A percentile compares a stretch with the other conserved stretches of the same genome.
These are phyloP conservation scores for Grapholita molesta DNA, from an alignment of 1,140 invertebrate genomes.

Conservation along the genomic window DNA sequence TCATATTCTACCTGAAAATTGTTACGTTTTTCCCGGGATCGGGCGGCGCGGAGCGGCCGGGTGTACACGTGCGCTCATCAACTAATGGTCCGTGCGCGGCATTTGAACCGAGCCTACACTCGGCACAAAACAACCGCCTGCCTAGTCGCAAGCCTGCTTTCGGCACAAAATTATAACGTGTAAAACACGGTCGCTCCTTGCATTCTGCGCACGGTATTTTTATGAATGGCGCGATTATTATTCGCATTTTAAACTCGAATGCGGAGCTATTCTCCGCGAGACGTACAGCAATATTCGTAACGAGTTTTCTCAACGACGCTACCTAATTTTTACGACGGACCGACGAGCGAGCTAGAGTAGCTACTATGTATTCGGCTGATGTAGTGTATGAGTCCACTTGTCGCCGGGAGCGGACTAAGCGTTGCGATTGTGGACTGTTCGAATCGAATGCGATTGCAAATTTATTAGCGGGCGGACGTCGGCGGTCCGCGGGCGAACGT, in stretches of 20 bases:
- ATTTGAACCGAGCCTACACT: slow-evolving; percentile 75
- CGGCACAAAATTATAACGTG: slow-evolving; percentile 76
- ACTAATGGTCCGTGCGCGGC: slow-evolving; percentile 76
- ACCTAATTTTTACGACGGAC: slow-evolving; percentile 71
- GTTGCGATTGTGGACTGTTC: slow-evolving; percentile 33
- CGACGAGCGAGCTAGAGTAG: slow-evolving; percentile 33
- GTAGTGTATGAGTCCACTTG: slow-evolving; percentile 45
- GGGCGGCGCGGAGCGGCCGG: slow-evolving; percentile 37
- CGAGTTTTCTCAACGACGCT: slow-evolving; percentile 71
- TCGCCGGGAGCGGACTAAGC: slow-evolving; percentile 33
- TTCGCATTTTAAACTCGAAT: slow-evolving; percentile 77
- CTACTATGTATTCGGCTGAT: slow-evolving; percentile 30
- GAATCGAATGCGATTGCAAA: slow-evolving; percentile 72
- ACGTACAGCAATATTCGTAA: slow-evolving; percentile 75
- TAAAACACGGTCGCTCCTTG: slow-evolving; percentile 73
- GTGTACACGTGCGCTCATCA: slow-evolving; percentile 72
- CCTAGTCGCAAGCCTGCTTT: slow-evolving; percentile 63
- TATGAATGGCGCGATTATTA: slow-evolving; percentile 76
- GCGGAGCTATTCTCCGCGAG: slow-evolving; percentile 69
- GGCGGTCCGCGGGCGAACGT: slow-evolving; percentile 51
- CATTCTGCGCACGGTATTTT: slow-evolving; percentile 74
- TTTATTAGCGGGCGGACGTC: slow-evolving; percentile 68
- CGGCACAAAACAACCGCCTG: slow-evolving; percentile 65
- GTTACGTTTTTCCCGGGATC: slow-evolving; percentile 56
- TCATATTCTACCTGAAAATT: slow-evolving; percentile 72